Evolutionary conservation across 1,140 invertebrate genomes (phyloP), one percentile per base, ranked within the genome.

Genomic region (Coelopa frigida): DNA sequence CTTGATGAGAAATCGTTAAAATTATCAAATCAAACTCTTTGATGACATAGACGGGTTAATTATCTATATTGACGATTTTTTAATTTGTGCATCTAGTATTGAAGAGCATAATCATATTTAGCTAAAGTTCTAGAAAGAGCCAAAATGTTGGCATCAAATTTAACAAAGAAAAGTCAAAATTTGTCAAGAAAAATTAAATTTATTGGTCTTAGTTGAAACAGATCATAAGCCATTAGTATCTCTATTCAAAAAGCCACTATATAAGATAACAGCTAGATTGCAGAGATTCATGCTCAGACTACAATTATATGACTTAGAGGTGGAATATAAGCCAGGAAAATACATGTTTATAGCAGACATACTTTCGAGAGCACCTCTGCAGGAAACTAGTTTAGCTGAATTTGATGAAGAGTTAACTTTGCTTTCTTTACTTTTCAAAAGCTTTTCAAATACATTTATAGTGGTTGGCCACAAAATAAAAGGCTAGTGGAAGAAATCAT

Each of bases 191-290:
- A n/a, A n/a, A n/a, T n/a, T n/a, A n/a, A n/a, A n/a, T n/a, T n/a
- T n/a, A n/a, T n/a, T n/a, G n/a, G 50, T 57, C 1, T 52, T 59
- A 2, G 56, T 72, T 2, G 56, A 74, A 52, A 73, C 67, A 1
- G 72, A 75, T 48, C 72, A 76, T 45, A 72, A 71, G 46, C 70
- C 72, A 10, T 29, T 75, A n/a, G 60, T 69, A 31, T 27, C 51
- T 6, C 60, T 75, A 12, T 69, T 72, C 50, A 63, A 60, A 31
- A 74, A 75, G 56, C 39, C 59, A 20, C 51, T 76, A 36, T 37
- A 56, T 15, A 57, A 58, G 27, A 62, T 69, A 7, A 55, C 68
- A 12, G 54, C 51, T 29, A 53, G 65, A 41, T 48, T 73, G 10
- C 65, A 64, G 33, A 44, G 58, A 26, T 55, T 61, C 50, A 50